Percentiles rank a stretch among this genome's conserved stretches.
Evolutionary conservation across 2,888 invertebrate species (phyloP).

Genomic region (Hyposoter dolosus): DNA sequence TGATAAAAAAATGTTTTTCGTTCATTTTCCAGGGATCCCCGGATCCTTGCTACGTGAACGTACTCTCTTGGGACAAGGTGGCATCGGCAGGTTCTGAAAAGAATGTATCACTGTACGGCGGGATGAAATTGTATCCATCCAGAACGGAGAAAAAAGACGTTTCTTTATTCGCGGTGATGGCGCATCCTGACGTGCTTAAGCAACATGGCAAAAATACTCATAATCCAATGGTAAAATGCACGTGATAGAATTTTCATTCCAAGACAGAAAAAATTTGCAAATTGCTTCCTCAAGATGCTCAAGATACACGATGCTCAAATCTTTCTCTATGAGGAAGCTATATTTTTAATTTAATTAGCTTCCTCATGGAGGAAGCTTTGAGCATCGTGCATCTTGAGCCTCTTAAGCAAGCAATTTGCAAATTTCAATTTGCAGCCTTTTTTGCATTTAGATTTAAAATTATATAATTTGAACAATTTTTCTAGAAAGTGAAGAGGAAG

Average conservation of each 20-base stretch:
- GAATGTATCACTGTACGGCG: constrained; percentile 90
- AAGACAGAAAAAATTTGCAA: no score
- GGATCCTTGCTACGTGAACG: constrained; percentile 86
- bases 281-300: no score
- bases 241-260: not conserved
- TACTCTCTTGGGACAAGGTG: constrained; percentile 91
- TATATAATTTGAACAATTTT: no score
- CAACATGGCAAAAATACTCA: constrained; percentile 89
- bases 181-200: constrained; percentile 90
- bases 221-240: constrained; percentile 86
- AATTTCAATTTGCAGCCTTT: no score
- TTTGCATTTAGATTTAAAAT: no score
- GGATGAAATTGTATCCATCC: constrained; percentile 89
- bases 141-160: constrained; percentile 87
- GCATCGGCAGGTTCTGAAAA: constrained; percentile 88
- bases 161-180: constrained; percentile 90
- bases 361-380: no score
- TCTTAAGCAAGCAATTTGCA: no score
- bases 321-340: no score
- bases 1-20: not conserved
- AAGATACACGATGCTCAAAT: no score
- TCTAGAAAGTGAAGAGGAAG: no score
- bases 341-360: no score
- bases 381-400: no score
- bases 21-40: constrained; percentile 77